Evolutionary conservation across 2,797 vertebrate genomes (phyloP).

Genomic region (Triplophysa yarkandensis): DNA sequence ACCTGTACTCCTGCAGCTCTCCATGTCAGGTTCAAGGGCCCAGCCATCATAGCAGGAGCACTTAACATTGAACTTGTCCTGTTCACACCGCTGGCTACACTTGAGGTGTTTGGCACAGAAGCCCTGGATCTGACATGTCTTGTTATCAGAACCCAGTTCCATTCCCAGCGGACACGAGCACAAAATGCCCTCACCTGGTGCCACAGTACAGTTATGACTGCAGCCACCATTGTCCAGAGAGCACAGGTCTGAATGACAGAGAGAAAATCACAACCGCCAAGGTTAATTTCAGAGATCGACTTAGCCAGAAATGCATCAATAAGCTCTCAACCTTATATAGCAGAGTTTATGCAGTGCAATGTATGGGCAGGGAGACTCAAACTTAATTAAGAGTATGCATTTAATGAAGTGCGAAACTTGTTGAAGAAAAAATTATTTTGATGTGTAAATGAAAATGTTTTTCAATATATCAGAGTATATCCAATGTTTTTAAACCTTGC

Average conservation of each 20-base stretch:
- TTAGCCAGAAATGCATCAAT: no score
- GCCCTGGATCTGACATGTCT: slow-evolving; percentile 96
- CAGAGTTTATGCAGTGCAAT: no score
- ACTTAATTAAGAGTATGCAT: no score
- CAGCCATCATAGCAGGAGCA: slow-evolving; percentile 96
- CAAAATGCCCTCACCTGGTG: slow-evolving; percentile 89
- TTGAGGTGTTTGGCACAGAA: slow-evolving; percentile 96
- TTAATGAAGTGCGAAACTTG: no score
- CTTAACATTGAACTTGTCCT: slow-evolving; percentile 94
- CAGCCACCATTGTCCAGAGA: slow-evolving; percentile 91
- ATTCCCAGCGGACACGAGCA: slow-evolving; percentile 95
- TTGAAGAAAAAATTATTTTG: no score
- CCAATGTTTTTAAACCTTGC: no score
- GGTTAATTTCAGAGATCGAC: background rate
- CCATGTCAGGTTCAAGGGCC: slow-evolving; percentile 89
- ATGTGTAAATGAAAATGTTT: no score
- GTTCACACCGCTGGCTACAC: slow-evolving; percentile 95
- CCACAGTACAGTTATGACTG: slow-evolving; percentile 95
- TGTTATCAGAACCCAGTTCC: slow-evolving; percentile 89
- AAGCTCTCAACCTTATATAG: no score
- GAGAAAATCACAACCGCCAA: background rate
- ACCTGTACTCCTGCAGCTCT: slow-evolving; percentile 95
- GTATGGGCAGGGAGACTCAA: no score
- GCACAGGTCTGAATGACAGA: slow-evolving; percentile 81
- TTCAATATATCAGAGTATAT: no score